Evolutionary conservation across 1,140 invertebrate genomes (phyloP), one percentile per base, ranked within the genome.

Genomic region (Gonioctena quinquepunctata): DNA sequence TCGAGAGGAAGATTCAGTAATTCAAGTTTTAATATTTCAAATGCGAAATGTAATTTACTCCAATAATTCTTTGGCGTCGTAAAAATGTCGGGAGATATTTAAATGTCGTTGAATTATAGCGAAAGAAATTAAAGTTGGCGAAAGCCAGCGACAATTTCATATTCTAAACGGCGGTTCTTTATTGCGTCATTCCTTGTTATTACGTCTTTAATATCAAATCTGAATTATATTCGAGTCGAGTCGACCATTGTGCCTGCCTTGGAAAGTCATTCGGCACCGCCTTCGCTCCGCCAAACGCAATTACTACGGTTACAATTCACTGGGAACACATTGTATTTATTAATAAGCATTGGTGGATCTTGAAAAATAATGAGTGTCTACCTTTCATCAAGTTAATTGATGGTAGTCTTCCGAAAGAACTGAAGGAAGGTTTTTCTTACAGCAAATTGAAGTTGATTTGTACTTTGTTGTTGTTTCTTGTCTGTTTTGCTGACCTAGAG

Each of bases 21-120:
- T 80, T 80, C 75, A 78, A 78, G 77, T 78, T 75, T 77, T 71
- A 80, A 78, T 77, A 78, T 80, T 77, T 80, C 78, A 77, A 74
- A 77, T 68, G 74, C 67, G 76, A 79, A 76, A 74, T 66, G 74
- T 80, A 80, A 80, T 80, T 80, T 79, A 72, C 65, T 72, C 73
- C 74, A 78, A 78, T 78, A 78, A 78, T 78, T 78, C 77, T 78
- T 62, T 25, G 54, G 54, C 69, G 73, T 80, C 79, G 77, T 80
- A 80, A 80, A 80, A 80, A 80, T 75, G 79, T 80, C 79, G 76
- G 66, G 71, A 71, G 76, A 78, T 74, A 79, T 80, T 80, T 79
- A 76, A 80, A 80, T 79, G 77, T 76, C 71, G 70, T 54, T 79
- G 77, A 80, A 78, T 80, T 79, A 79, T 80, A 72, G 76, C 76